Base-by-base conservation (phyloP, 2,888 invertebrate genomes). In the Oscheius sp. region DNA sequence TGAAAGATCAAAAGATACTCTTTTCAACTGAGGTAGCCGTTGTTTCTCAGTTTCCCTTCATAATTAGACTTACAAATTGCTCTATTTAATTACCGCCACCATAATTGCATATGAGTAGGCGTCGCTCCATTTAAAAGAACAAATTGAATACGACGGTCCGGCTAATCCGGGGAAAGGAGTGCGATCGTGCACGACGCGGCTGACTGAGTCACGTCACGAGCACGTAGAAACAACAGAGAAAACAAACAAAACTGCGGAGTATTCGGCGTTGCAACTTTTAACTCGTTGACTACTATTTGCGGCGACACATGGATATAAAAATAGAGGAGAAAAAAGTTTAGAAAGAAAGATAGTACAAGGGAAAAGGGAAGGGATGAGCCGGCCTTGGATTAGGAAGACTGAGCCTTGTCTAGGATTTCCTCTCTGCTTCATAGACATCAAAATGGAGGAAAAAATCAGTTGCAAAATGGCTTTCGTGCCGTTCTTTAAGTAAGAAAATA, bases 141-240 rank as follows among this genome's bases (percentile, higher is more conserved):
- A 32, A 54, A 32, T 54, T 54, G n/a, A n/a, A n/a, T n/a, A 32
- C 36, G 33, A 33, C 33, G 54, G 54, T 33, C n/a, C 54, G 54
- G 36, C 59, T 59, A 59, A 59, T 41, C 59, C 59, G 26, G 30
- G 26, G 30, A n/a, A n/a, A n/a, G n/a, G n/a, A n/a, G n/a, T n/a
- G 59, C 44, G 54, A 17, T 54, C 33, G 32, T 33, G 54, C 54
- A 26, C 44, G 26, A n/a, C 44, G 41, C 38, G 41, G 59, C 41
- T 59, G 59, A 59, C 44, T 59, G 44, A 54, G n/a, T n/a, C n/a
- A 59, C 59, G 59, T 44, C n/a, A n/a, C n/a, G n/a, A n/a, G n/a
- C 59, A 59, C 59, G 59, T 41, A 59, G 59, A 59, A 44, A 59
- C 59, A 44, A 44, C 59, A 59, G 54, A 32, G 36, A 54, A 54